phyloP scores from a whole-genome alignment of 2,888 invertebrate genomes.

The Lasioglossum oenotherae region DNA sequence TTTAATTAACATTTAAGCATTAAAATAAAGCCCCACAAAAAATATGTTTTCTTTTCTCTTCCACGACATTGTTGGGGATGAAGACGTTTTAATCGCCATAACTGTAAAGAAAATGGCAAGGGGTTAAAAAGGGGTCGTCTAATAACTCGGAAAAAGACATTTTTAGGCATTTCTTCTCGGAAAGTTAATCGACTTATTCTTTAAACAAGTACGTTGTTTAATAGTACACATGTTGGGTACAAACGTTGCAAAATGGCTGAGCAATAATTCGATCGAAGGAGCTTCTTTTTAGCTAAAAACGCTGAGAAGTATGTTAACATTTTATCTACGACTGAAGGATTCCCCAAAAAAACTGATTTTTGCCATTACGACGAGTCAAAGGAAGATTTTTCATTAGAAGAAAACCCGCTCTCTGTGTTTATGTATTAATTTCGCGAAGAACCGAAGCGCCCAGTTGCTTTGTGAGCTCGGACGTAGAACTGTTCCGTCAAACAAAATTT shows the following conservation, averaged over 20 bases:
- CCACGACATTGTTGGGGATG: no score
- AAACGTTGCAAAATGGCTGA: background rate
- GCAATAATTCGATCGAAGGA: background rate
- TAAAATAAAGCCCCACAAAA: no score
- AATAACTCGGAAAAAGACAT: background rate
- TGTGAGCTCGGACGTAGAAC: background rate
- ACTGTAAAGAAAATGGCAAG: no score
- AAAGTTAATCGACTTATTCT: background rate
- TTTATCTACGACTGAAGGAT: background rate
- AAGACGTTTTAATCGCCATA: no score
- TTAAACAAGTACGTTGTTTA: background rate
- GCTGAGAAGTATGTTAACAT: background rate
- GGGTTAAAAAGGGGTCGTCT: background rate
- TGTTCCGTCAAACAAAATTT: slow-evolving; percentile 51
- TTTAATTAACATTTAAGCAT: no score
- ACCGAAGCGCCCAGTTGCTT: background rate
- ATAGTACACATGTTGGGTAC: accelerated
- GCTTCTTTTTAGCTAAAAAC: background rate
- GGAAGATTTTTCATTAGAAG: background rate
- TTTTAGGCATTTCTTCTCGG: background rate
- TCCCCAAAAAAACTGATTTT: background rate
- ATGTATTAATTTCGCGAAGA: background rate
- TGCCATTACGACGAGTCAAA: background rate
- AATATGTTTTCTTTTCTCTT: no score
- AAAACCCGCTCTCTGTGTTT: background rate